Base-by-base conservation (phyloP, 2,888 invertebrate species). In the Hololepta plana region DNA sequence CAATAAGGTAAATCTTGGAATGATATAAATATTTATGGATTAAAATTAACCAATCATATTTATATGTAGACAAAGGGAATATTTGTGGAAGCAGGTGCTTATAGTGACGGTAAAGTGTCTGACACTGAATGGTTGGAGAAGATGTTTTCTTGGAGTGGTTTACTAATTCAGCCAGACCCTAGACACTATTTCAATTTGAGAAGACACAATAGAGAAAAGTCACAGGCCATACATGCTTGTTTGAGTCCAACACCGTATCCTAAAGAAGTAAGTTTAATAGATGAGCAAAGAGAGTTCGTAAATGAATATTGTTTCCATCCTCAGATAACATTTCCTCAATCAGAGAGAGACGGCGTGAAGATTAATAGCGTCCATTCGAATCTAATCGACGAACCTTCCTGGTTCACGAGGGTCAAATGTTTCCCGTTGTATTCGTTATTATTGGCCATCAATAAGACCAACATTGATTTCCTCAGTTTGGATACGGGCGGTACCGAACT, bases 371-470 rank as follows among this genome's bases (percentile, higher is more conserved):
- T 66, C 29, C 56, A 59, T 42, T 59, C 62, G 14, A 64, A 63
- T 38, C 43, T 60, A 26, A 57, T 62, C 28, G 62, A 62, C 40
- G 55, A 63, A 40, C 58, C 59, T 14, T 62, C 62, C 32, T 61
- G 61, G 57, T 72, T 73, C 51, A 72, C 77, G 16, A 66, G 80
- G 40, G 74, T 85, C 34, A 76, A 80, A 47, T 85, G 85, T 55
- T 80, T 84, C 48, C 85, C 85, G 29, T 60, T 87, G 33, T 79
- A 74, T 49, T 81, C 84, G 2, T 62, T 85, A 34, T 60, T 85
- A 49, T 54, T 79, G 40, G 84, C 84, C 23, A 75, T 74, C 35
- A 74, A 76, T 45, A 65, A 70, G 24, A 63, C 72, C 5, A 57
- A 55, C 19, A 63, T 81, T 12, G 68, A 76, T 53, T 72, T 73